Evolutionary conservation across 2,797 vertebrate species (phyloP).

Genomic region (Hafferia zeledoni): DNA sequence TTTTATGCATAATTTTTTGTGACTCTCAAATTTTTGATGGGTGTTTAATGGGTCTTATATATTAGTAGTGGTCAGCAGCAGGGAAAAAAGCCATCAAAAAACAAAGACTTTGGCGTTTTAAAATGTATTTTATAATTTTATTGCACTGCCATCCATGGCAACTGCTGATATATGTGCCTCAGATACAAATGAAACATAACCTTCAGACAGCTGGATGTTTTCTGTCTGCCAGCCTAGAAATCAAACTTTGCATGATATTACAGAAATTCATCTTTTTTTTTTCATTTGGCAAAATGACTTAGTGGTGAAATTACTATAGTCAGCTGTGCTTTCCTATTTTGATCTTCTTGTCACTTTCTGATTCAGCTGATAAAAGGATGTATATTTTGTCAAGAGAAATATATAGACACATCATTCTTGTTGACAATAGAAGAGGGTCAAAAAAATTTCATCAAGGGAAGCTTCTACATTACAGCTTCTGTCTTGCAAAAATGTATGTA

Average conservation of each 20-base stretch:
- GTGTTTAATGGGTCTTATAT: background rate
- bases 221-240: conserved; percentile 43
- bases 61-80: background rate
- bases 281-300: conserved; percentile 47
- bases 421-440: conserved; percentile 65
- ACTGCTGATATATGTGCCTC: conserved; percentile 27
- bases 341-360: conserved; percentile 75
- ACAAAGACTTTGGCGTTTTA: background rate
- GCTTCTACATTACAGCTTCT: conserved; percentile 11
- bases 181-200: conserved; percentile 52
- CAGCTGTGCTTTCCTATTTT: conserved; percentile 71
- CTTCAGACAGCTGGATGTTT: conserved; percentile 47
- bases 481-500: background rate
- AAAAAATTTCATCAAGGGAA: conserved; percentile 72
- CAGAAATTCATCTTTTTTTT: conserved; percentile 62
- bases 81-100: background rate
- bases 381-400: conserved; percentile 72
- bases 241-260: conserved; percentile 66
- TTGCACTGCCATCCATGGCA: conserved; percentile 14
- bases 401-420: conserved; percentile 65
- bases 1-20: background rate
- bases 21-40: background rate
- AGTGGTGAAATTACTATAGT: conserved; percentile 66
- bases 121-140: conserved; percentile 24
- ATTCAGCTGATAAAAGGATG: conserved; percentile 73